phyloP scores from a whole-genome alignment of 2,797 vertebrate genomes.

The Aratinga solstitialis region DNA sequence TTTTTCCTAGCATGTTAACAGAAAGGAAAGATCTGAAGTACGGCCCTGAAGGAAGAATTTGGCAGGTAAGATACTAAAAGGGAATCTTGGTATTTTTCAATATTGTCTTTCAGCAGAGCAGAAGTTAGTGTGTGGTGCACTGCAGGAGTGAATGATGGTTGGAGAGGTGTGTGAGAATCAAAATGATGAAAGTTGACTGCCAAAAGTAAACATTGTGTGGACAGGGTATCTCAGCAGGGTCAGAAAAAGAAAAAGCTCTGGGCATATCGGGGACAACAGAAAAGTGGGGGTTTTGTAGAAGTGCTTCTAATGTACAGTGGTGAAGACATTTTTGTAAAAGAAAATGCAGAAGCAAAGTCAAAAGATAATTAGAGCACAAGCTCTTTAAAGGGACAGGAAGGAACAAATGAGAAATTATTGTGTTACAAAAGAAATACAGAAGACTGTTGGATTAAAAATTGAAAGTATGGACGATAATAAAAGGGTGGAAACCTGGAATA shows the following conservation, averaged over 20 bases:
- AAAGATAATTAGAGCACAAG: not conserved
- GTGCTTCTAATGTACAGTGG: not conserved
- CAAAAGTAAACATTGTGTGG: not conserved
- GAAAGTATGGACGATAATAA: not conserved
- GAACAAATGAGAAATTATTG: not conserved
- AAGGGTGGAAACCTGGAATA: not conserved
- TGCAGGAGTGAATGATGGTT: not conserved
- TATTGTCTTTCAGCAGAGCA: not conserved
- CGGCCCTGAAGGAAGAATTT: not conserved
- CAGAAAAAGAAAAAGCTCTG: not conserved
- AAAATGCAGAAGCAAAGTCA: not conserved
- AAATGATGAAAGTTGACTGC: not conserved
- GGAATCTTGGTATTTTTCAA: not conserved
- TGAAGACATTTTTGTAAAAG: not conserved
- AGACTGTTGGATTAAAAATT: not conserved
- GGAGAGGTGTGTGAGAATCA: not conserved
- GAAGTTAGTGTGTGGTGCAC: not conserved
- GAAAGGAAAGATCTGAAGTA: not conserved
- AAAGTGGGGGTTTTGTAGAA: not conserved
- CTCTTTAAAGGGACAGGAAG: not conserved
- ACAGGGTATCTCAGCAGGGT: not conserved
- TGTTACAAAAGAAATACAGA: not conserved
- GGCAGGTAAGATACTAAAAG: not conserved
- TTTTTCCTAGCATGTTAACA: not conserved
- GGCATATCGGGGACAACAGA: not conserved